Percentiles rank a stretch among this genome's conserved stretches.
Conservation (phyloP, 2,797 vertebrate genomes). For the Tympanoctomys barrerae region DNA sequence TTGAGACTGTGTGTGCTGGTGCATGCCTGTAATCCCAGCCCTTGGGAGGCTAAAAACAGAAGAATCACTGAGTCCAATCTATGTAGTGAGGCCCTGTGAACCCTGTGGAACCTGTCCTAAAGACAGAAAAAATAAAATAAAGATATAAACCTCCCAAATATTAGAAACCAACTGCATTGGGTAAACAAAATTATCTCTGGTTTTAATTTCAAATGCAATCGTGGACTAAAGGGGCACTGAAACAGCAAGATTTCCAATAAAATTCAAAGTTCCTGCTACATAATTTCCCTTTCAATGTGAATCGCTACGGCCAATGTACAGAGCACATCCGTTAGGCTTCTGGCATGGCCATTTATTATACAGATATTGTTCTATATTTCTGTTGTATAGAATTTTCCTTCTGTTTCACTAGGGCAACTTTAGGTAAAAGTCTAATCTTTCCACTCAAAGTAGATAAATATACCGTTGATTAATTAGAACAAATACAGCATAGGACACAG, state of each 20-base stretch:
- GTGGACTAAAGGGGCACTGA: not conserved
- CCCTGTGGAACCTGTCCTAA: too few relatives aligned
- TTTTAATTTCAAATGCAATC: slow-evolving; percentile 19
- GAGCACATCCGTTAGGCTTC: slow-evolving; percentile 15
- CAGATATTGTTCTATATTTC: not conserved
- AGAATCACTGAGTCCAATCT: too few relatives aligned
- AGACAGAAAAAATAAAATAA: too few relatives aligned
- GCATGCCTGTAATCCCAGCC: too few relatives aligned
- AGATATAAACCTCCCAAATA: not conserved
- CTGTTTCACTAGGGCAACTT: not conserved
- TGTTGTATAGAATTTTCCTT: slow-evolving; percentile 16
- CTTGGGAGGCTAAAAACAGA: too few relatives aligned
- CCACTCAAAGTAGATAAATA: not conserved
- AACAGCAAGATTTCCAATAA: slow-evolving; percentile 6
- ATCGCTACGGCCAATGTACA: not conserved
- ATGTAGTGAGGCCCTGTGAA: too few relatives aligned
- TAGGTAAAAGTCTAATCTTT: slow-evolving; percentile 34
- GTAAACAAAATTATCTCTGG: slow-evolving; percentile 38
- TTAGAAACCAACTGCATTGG: not conserved
- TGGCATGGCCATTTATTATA: slow-evolving; percentile 1
- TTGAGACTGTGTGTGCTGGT: too few relatives aligned
- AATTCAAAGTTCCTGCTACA: not conserved
- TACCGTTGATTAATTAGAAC: not conserved
- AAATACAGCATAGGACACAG: not conserved
- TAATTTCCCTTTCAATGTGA: slow-evolving; percentile 9